Percentiles rank a stretch among this genome's conserved stretches.
Conservation (phyloP, 64 coral and sea anemone genomes). For the Catalaphyllia jardinei region DNA sequence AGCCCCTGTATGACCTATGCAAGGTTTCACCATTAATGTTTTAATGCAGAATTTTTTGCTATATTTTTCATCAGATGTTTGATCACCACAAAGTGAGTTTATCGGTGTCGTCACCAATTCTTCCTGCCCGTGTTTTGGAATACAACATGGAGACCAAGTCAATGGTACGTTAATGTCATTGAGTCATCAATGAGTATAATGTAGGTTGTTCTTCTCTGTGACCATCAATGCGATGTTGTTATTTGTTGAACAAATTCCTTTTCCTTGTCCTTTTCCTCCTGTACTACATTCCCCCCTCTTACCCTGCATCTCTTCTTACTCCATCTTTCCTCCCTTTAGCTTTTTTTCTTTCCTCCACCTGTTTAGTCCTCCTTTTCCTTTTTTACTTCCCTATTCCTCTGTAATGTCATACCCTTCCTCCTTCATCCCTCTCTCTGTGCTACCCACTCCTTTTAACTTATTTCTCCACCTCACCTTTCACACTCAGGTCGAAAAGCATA, state of each 20-base stretch:
- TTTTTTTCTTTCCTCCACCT: too few species aligned
- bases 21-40: not conserved
- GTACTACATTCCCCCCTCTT: not conserved
- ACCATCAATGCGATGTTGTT: too few species aligned
- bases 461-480: too few species aligned
- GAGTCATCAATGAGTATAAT: not conserved
- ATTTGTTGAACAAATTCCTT: not conserved
- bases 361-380: too few species aligned
- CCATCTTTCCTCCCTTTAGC: not conserved
- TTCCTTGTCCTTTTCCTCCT: too few species aligned
- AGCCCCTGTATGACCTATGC: too few species aligned
- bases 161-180: conserved; percentile 33
- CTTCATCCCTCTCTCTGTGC: too few species aligned
- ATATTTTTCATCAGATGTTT: conserved; percentile 70
- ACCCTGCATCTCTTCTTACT: not conserved
- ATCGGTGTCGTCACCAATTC: conserved; percentile 81
- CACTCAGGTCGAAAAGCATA: conserved; percentile 16
- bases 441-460: too few species aligned
- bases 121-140: conserved; percentile 81
- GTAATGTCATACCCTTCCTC: too few species aligned
- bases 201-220: too few species aligned
- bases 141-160: conserved; percentile 75
- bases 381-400: too few species aligned
- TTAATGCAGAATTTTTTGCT: not conserved
- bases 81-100: conserved; percentile 64